Percentiles rank a stretch among this genome's conserved stretches.
These are phyloP conservation scores for Formica exsecta DNA, from an alignment of 1,140 invertebrate genomes.

Conservation along the genomic window DNA sequence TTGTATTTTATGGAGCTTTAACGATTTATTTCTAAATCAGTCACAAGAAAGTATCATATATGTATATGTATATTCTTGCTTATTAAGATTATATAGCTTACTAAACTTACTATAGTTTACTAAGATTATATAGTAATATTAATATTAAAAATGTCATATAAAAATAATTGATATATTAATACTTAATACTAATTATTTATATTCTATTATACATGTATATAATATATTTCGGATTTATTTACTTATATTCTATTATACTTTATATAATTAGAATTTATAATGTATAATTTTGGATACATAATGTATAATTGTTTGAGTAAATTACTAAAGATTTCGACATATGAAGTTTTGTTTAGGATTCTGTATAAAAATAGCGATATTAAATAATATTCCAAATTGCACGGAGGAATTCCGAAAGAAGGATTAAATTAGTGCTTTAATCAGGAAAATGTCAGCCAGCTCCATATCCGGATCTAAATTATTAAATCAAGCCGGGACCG, in stretches of 20 bases:
- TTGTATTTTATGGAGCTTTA: not conserved
- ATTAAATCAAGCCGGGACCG: conserved; percentile 2
- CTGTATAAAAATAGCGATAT: not conserved
- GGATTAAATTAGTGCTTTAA: conserved; percentile 38
- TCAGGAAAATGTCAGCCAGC: conserved; percentile 13
- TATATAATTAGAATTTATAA: not conserved
- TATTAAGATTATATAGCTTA: too few relatives aligned
- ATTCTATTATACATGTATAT: not conserved
- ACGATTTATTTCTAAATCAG: not conserved
- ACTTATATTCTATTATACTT: too few relatives aligned
- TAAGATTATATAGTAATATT: not conserved
- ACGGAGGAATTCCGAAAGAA: not conserved
- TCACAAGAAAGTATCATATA: too few relatives aligned
- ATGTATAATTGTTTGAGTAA: not conserved
- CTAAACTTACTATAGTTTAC: too few relatives aligned
- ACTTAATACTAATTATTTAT: conserved; percentile 15
- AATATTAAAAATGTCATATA: not conserved
- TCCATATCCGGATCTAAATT: conserved; percentile 22
- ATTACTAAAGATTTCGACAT: not conserved
- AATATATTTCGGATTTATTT: not conserved
- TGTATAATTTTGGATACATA: not conserved
- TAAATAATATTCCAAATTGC: not conserved
- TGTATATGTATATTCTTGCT: not conserved
- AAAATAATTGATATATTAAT: not conserved
- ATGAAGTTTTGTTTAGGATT: not conserved